Percentiles rank a stretch among this genome's conserved stretches.
Evolutionary conservation across 2,888 invertebrate species (phyloP).

Genomic region (Neria commutata): DNA sequence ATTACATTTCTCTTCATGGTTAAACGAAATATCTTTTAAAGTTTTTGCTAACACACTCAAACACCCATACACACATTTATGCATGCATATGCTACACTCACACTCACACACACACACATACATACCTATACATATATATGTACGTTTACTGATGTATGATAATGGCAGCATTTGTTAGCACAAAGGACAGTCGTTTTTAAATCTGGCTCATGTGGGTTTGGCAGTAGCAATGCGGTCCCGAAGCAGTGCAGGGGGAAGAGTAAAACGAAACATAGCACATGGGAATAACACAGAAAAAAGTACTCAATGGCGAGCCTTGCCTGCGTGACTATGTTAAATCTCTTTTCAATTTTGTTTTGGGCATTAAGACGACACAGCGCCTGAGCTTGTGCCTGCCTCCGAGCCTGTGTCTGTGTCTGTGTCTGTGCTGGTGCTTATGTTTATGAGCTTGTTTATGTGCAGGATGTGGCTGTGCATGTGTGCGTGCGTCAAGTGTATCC

Average conservation of each 20-base stretch:
- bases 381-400: background rate
- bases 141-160: too few relatives aligned
- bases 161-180: too few relatives aligned
- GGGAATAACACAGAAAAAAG: too few relatives aligned
- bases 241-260: background rate
- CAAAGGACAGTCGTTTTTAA: too few relatives aligned
- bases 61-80: too few relatives aligned
- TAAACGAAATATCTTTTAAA: conserved; percentile 1
- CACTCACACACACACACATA: background rate
- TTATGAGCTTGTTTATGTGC: too few relatives aligned
- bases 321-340: background rate
- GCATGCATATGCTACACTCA: background rate
- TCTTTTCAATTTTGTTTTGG: background rate
- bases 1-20: background rate
- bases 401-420: background rate
- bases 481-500: too few relatives aligned
- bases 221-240: background rate
- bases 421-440: background rate
- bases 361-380: background rate
- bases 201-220: too few relatives aligned
- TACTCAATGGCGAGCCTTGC: too few relatives aligned
- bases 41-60: background rate
- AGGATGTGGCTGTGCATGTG: too few relatives aligned
- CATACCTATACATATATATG: background rate
- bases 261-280: too few relatives aligned